Evolutionary conservation across 2,797 vertebrate species (phyloP), one percentile per base, ranked within the genome.

Genomic region (Busarellus nigricollis): DNA sequence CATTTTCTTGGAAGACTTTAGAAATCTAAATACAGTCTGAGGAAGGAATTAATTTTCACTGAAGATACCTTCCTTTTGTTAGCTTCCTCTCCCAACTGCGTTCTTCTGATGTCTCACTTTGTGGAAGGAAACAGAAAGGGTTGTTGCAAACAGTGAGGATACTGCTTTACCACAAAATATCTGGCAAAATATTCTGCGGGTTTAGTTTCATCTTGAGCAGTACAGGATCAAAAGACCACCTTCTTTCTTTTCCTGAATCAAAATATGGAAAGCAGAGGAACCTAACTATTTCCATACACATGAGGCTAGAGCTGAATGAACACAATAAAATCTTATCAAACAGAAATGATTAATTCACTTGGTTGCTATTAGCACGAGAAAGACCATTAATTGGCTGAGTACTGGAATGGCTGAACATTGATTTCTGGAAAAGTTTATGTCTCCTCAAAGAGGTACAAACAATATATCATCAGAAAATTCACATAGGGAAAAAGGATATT

Each of bases 261-360:
- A 93, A 94, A 47, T 67, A 88, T 65, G 54, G 52, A 79, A 87
- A 95, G 57, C 79, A 90, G 93, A 91, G 70, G 49, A 94, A 72
- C 24, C 22, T 66, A 81, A 93, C 58, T 45, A 22, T 38, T 87
- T 80, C 85, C 89, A 73, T 61, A 44, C 24, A 28, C 67, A 47
- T 21, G 8, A 69, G 50, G 40, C 55, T 89, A 26, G 20, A 76
- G 55, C 33, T 77, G 59, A 52, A 69, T 28, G 44, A 87, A 47
- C 21, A 35, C 28, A 59, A 13, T 24, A 83, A 77, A 79, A 49
- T 61, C 29, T 83, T 72, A 83, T 59, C 59, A 63, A 25, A 62
- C 54, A 83, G 62, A 44, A 58, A 59, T 55, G 26, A 55, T 47
- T 52, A 11, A 73, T 87, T 87, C 9, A 37, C 33, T 72, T 5